Base-by-base conservation (phyloP, 2,797 vertebrate species). In the Diceros bicornis region DNA sequence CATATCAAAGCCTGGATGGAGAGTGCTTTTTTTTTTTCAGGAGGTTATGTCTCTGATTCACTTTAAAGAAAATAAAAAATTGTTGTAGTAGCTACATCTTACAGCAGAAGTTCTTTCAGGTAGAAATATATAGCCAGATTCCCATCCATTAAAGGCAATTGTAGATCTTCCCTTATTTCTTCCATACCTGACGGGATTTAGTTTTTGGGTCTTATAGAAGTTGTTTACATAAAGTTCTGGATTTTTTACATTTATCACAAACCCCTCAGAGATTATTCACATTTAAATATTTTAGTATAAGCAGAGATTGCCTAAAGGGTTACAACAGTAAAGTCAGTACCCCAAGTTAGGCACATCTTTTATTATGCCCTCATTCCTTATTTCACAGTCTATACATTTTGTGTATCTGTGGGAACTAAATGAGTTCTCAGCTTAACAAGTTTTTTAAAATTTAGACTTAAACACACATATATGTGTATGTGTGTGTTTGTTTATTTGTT, bases 1-100 rank as follows among this genome's bases (percentile, higher is more conserved):
- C 10, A 87, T 94, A 47, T 29, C 23, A 87, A 93, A 96, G 69
- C 61, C 93, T 96, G 71, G 20, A 61, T 97, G 66, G 64, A 81
- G 68, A 92, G 14, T 87, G 41, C 7, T 72, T 72, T 86, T 79
- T n/a, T 64, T 55, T 21, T 62, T 78, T 34, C 41, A 12, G 17
- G 72, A 61, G 12, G 5, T 11, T 34, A 0, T 71, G 1, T 95
- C 25, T 72, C 4, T 92, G 47, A 62, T 68, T 95, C 4, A 66
- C 25, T 77, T 93, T 59, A 95, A 91, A 87, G 37, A 12, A 83
- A 59, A 27, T 68, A 87, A 90, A 64, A 62, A 82, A 29, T 90
- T 95, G 44, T 89, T 84, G 8, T 91, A 12, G 32, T 79, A 52
- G 44, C 0, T 44, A 13, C 12, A 66, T 50, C 21, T 37, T 78